Evolutionary conservation across 2,888 invertebrate genomes (phyloP).

Genomic region (Stratiomys singularior): DNA sequence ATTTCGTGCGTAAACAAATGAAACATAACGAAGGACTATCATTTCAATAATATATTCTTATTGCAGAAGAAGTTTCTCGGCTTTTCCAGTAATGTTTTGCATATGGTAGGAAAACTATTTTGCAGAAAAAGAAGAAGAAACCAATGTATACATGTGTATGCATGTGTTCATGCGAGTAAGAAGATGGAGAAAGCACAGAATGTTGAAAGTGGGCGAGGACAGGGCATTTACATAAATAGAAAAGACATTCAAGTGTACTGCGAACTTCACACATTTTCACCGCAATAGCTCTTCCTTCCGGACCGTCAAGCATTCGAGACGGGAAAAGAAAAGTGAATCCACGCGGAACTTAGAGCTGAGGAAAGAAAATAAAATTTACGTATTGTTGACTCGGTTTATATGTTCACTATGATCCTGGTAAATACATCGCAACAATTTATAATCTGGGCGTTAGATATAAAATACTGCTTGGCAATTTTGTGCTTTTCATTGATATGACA

Average conservation of each 20-base stretch:
- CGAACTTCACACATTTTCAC: slow-evolving; percentile 45
- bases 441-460: background rate
- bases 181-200: background rate
- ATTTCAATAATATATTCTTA: slow-evolving; percentile 23
- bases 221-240: slow-evolving; percentile 44
- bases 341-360: slow-evolving; percentile 18
- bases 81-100: slow-evolving; percentile 39
- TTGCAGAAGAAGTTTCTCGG: slow-evolving; percentile 23
- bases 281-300: slow-evolving; percentile 46
- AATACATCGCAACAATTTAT: background rate
- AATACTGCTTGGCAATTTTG: background rate
- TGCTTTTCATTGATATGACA: too few species aligned
- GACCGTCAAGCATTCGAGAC: slow-evolving; percentile 34
- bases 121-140: too few species aligned
- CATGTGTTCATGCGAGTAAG: too few species aligned
- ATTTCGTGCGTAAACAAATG: slow-evolving; percentile 42
- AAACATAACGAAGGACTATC: slow-evolving; percentile 25
- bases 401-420: background rate
- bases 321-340: slow-evolving; percentile 17
- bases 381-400: slow-evolving; percentile 18
- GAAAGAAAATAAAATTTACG: slow-evolving; percentile 29
- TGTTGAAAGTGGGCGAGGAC: slow-evolving; percentile 37
- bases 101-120: slow-evolving; percentile 30
- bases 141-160: background rate
- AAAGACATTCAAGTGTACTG: slow-evolving; percentile 40